These are phyloP conservation scores for Anas acuta DNA, from an alignment of 2,797 vertebrate genomes.

Conservation along the genomic window DNA sequence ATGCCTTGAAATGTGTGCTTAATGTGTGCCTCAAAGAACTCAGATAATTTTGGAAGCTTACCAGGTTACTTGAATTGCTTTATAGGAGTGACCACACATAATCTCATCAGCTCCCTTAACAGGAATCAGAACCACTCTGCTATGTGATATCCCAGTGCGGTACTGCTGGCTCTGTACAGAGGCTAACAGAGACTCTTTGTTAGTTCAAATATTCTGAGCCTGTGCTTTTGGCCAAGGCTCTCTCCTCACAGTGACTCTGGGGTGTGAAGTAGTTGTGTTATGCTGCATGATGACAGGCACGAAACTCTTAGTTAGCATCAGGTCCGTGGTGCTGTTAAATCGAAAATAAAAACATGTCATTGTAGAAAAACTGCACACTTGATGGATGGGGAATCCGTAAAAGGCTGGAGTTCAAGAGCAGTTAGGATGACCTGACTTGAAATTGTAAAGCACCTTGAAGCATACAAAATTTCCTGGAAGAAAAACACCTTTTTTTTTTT, in stretches of 20 bases:
- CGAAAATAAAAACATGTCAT: not conserved
- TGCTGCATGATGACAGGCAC: not conserved
- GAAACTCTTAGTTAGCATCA: not conserved
- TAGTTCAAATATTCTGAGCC: not conserved
- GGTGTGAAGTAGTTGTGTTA: not conserved
- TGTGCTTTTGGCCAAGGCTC: not conserved
- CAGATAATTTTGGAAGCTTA: not conserved
- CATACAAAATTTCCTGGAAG: not conserved
- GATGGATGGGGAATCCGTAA: not conserved
- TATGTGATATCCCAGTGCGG: not conserved
- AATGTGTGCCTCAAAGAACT: not conserved
- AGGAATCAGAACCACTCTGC: not conserved
- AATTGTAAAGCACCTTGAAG: not conserved
- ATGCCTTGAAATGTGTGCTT: not conserved
- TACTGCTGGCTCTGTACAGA: not conserved
- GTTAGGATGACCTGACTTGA: not conserved
- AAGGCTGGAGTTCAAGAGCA: not conserved
- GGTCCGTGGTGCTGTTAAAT: not conserved
- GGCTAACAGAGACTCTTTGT: slow-evolving; percentile 2
- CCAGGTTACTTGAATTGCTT: not conserved
- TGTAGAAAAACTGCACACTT: not conserved
- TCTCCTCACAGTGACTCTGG: not conserved
- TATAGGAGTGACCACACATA: not conserved
- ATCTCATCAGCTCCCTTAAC: not conserved
- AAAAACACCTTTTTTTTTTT: not conserved